Base-by-base conservation (phyloP, 2,797 vertebrate species). In the Macrochelys suwanniensis region DNA sequence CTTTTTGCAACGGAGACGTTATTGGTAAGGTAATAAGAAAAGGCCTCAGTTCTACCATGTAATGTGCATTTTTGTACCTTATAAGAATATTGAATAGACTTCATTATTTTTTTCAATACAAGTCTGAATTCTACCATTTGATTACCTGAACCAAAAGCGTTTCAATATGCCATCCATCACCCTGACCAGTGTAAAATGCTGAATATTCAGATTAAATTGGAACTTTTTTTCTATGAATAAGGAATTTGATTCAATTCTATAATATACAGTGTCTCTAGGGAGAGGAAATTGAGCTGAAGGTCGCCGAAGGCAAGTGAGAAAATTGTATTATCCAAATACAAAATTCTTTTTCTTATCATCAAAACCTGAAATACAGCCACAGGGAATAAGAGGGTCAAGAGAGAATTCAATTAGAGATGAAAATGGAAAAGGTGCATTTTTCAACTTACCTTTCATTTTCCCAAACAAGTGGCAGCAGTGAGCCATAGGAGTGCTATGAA, bases 171-270 rank as follows among this genome's bases (percentile, higher is more conserved):
- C 97, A 98, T 98, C 98, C 97, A 97, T 98, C 98, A 98, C 98
- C 98, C 97, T 97, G 98, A 97, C 98, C 97, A 90, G 94, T 90
- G 95, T 95, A 94, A 96, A 96, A 97, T 96, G 97, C 98, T 98
- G 97, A 97, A 98, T 98, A 98, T 98, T 98, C 98, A 98, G 98
- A 98, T 98, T 98, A 98, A 98, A 98, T 98, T 97, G 98, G 97
- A 97, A 98, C 97, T 97, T 98, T 98, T 97, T 97, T 97, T 65
- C 98, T 98, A 97, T 98, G 98, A 98, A 98, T 98, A 98, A 98
- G 96, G 97, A 97, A 98, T 98, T 98, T 96, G 97, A 98, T 98
- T 98, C 98, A 97, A 88, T 97, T 96, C 98, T 97, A 28, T 98
- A 98, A 98, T 97, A 97, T 92, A 97, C 97, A 96, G 95, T 92